Evolutionary conservation across 2,888 invertebrate species (phyloP), one percentile per base, ranked within the genome.

Genomic region (Sycophila texana): DNA sequence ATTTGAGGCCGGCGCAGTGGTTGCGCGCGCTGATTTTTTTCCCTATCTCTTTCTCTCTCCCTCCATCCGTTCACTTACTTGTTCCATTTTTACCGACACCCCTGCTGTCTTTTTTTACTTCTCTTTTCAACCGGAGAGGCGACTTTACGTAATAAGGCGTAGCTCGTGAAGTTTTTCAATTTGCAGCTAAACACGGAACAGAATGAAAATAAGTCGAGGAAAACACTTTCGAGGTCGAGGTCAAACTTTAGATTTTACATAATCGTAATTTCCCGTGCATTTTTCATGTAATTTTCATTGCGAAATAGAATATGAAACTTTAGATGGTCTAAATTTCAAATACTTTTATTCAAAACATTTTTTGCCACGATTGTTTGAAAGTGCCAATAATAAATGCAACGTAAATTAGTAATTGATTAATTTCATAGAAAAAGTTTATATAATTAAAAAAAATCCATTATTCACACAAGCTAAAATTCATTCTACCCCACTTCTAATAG

Each of bases 1-100:
- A 84, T 79, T 84, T 85, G 86, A 87, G 87, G 86, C 87, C 84
- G 85, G 86, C 87, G 87, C 85, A 86, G 86, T 84, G 83, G 84
- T 84, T 81, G 77, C 80, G 81, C 82, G 55, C 53, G 13, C 61
- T 51, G 47, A 26, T 67, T 13, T 30, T 20, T 58, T 39, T 57
- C 70, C 13, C 63, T 20, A 16, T 22, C 63, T 2, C n/a, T 49
- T 16, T 22, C 47, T 30, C 63, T 49, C 22, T 26, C 53, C 57
- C 26, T 7, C 49, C 20, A 4, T 5, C 13, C 30, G 47, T 18
- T 12, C 47, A 18, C 47, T 65, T 65, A n/a, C 47, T 30, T 39
- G 18, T 18, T 20, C 47, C 51, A 12, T 14, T 60, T 63, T 63
- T 63, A 47, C 63, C 39, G 39, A 4, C 39, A 5, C 39, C 39